Base-by-base conservation (phyloP, 1,140 invertebrate genomes). In the Drosophila punjabiensis region DNA sequence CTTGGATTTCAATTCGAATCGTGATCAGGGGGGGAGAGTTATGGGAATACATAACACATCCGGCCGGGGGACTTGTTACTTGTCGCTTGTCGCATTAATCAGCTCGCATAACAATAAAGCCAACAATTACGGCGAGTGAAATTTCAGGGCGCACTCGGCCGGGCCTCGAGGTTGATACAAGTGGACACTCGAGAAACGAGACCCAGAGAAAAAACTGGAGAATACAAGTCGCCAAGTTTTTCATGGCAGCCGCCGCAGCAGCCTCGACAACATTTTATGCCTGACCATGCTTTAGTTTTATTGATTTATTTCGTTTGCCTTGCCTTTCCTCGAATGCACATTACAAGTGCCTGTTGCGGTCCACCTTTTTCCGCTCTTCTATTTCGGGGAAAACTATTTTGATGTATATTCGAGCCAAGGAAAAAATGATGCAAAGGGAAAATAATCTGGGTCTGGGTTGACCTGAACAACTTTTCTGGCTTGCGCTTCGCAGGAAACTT, bases 271-370 rank as follows among this genome's bases (percentile, higher is more conserved):
- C 48, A 55, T 86, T 77, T 78, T 76, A 58, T 76, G 76, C 81
- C 73, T 55, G 61, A 62, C 75, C 71, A 75, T 81, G 73, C 69
- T 78, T 89, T 83, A 81, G 84, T 87, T 81, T 81, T 89, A 88
- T 88, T 81, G 85, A 88, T 88, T 89, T 74, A 60, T 52, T 55
- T 66, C 62, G 28, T 30, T 52, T 43, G 55, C 77, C 71, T 67
- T 39, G 55, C 77, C 71, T 67, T 52, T 58, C 18, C 32, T 47
- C 41, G 24, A 64, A 48, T 62, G 39, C 64, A 37, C 67, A 53
- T 74, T 62, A 59, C 64, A 82, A 79, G 66, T 67, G 65, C 61
- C 67, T 63, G 59, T 75, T 65, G 68, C 74, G 41, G 76, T 66
- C 55, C 58, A 74, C 69, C 33, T 64, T 71, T 60, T 28, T 35